phyloP scores from a whole-genome alignment of 2,797 vertebrate genomes.

The Hypotaenidia philippensis region DNA sequence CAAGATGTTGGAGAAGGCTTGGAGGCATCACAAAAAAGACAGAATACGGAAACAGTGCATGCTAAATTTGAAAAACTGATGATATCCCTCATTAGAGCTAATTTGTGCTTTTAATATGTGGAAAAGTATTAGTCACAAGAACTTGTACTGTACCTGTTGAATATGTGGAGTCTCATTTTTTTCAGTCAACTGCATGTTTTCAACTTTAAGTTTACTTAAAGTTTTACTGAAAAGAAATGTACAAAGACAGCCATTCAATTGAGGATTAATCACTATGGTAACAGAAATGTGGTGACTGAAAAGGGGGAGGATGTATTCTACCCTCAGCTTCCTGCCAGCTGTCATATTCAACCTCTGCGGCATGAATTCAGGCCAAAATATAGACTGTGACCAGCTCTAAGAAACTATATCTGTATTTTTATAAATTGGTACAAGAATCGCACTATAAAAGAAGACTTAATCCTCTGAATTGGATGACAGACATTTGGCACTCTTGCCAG shows the following conservation, averaged over 20 bases:
- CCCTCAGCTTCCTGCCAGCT: slow-evolving; percentile 84
- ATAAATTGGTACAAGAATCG: slow-evolving; percentile 83
- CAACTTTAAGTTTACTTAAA: slow-evolving; percentile 81
- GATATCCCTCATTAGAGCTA: slow-evolving; percentile 23
- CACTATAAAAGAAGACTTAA: slow-evolving; percentile 84
- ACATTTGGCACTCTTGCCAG: slow-evolving; percentile 80
- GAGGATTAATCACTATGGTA: slow-evolving; percentile 85
- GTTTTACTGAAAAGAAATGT: slow-evolving; percentile 83
- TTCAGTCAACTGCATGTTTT: slow-evolving; percentile 78
- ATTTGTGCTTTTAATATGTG: slow-evolving; percentile 55
- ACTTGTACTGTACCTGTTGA: slow-evolving; percentile 68
- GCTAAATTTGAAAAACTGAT: slow-evolving; percentile 52
- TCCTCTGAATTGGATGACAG: slow-evolving; percentile 83
- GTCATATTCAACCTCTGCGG: slow-evolving; percentile 81
- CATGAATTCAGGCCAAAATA: slow-evolving; percentile 80
- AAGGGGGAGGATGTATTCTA: slow-evolving; percentile 80
- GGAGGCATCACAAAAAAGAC: background rate
- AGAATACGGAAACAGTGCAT: slow-evolving; percentile 16
- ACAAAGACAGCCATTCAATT: slow-evolving; percentile 85
- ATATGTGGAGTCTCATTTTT: slow-evolving; percentile 41
- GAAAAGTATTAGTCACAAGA: slow-evolving; percentile 60
- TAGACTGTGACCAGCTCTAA: slow-evolving; percentile 80
- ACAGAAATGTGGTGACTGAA: slow-evolving; percentile 79
- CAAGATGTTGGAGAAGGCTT: slow-evolving; percentile 3
- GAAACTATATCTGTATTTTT: slow-evolving; percentile 87